Evolutionary conservation across 2,888 invertebrate species (phyloP).

Genomic region (Melikaiella ostensackeni): DNA sequence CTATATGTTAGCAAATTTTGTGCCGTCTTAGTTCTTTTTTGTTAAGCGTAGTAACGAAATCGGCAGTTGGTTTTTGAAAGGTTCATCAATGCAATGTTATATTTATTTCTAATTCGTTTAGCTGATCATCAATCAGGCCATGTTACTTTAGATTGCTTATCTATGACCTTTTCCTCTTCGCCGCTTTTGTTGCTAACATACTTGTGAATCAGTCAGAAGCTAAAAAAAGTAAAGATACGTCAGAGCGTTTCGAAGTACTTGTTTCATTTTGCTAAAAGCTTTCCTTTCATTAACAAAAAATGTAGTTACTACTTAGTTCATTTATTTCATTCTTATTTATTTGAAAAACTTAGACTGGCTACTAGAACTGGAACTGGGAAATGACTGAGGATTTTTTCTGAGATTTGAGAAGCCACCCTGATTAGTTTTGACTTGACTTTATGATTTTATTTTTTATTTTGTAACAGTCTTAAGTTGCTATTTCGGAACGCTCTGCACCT

Average conservation of each 20-base stretch:
- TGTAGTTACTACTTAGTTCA: background rate
- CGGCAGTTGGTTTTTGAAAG: conserved; percentile 14
- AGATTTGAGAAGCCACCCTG: background rate
- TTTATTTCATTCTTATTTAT: background rate
- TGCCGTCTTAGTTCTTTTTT: background rate
- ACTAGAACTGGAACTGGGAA: background rate
- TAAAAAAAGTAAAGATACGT: conserved; percentile 19
- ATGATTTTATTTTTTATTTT: conserved; percentile 36
- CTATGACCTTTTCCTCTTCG: conserved; percentile 10
- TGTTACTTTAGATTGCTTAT: conserved; percentile 13
- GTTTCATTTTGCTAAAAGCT: conserved; percentile 6
- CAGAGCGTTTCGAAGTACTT: conserved; percentile 25
- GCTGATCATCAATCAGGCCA: background rate
- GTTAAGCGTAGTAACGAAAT: conserved; percentile 17
- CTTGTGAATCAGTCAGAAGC: conserved; percentile 31
- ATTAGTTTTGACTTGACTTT: conserved; percentile 4
- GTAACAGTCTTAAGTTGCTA: background rate
- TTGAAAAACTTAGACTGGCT: background rate
- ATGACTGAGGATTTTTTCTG: background rate
- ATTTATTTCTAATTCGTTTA: background rate
- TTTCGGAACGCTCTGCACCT: conserved; percentile 60
- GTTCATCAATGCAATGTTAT: conserved; percentile 8
- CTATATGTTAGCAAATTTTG: conserved; percentile 21
- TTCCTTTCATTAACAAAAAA: background rate
- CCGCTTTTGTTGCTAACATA: conserved; percentile 25